These are phyloP conservation scores for Drosophila vallismaia DNA, from an alignment of 2,888 invertebrate genomes.

Conservation along the genomic window DNA sequence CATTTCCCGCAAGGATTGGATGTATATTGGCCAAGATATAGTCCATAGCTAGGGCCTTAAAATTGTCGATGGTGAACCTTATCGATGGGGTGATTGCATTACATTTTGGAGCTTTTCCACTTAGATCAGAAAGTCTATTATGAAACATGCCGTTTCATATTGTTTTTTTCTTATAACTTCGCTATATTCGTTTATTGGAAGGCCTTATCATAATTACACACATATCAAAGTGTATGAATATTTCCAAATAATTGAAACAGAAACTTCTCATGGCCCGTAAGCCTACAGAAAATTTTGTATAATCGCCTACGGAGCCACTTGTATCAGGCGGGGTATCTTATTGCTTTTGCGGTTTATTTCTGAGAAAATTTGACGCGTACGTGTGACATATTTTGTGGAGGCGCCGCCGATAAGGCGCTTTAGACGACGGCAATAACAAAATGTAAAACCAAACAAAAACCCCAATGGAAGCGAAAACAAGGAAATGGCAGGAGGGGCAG, in stretches of 20 bases:
- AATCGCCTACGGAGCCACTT: slow-evolving; percentile 13
- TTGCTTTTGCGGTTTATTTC: slow-evolving; percentile 51
- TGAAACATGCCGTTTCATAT: too few relatives aligned
- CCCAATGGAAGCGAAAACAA: slow-evolving; percentile 3
- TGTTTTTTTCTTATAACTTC: too few relatives aligned
- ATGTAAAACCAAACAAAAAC: slow-evolving; percentile 21
- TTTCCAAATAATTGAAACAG: slow-evolving; percentile 5
- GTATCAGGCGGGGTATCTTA: slow-evolving; percentile 30
- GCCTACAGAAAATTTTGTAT: not conserved
- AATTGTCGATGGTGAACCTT: too few relatives aligned
- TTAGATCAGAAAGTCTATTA: too few relatives aligned
- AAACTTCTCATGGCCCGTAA: not conserved
- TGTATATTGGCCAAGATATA: too few relatives aligned
- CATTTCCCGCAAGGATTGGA: too few relatives aligned
- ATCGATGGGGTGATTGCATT: too few relatives aligned
- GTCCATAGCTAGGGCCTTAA: too few relatives aligned
- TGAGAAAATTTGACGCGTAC: slow-evolving; percentile 72
- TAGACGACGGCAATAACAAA: slow-evolving; percentile 33
- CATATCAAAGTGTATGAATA: not conserved
- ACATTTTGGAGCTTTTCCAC: too few relatives aligned
- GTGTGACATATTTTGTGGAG: slow-evolving; percentile 77
- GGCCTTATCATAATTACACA: too few relatives aligned
- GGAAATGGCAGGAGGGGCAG: slow-evolving; percentile 6
- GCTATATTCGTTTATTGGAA: too few relatives aligned
- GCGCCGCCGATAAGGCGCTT: slow-evolving; percentile 74